These are phyloP conservation scores for Iguana delicatissima DNA, from an alignment of 2,797 vertebrate species.

Conservation along the genomic window DNA sequence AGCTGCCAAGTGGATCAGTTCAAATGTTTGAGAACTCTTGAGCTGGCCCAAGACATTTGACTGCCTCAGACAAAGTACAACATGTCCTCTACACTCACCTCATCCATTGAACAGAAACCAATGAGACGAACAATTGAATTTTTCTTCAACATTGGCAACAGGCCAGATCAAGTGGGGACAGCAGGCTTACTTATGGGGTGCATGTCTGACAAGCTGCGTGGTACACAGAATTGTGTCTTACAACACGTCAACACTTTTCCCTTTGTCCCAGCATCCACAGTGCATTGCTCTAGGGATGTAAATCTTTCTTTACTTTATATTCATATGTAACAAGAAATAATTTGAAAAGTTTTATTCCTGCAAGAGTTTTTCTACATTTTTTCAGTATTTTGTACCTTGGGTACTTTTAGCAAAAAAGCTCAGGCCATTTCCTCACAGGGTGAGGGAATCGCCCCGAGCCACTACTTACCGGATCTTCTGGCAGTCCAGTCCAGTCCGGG, in stretches of 20 bases:
- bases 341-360: too few species aligned
- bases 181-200: neutral
- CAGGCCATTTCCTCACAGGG: too few species aligned
- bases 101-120: neutral
- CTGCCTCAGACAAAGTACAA: neutral
- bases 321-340: too few species aligned
- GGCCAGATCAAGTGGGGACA: neutral
- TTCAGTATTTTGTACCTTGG: too few species aligned
- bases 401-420: too few species aligned
- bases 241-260: neutral
- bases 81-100: neutral
- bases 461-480: too few species aligned
- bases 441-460: too few species aligned
- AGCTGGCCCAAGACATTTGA: neutral
- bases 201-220: neutral
- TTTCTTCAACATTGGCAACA: neutral
- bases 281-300: too few species aligned
- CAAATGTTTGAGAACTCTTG: neutral
- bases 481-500: too few species aligned
- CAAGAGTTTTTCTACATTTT: too few species aligned
- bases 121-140: neutral
- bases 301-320: too few species aligned
- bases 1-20: constrained; percentile 2
- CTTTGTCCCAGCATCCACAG: too few species aligned
- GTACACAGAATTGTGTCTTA: neutral